Percentiles rank a stretch among this genome's conserved stretches.
Conservation (phyloP, 2,888 invertebrate species). For the Erebia epiphron region DNA sequence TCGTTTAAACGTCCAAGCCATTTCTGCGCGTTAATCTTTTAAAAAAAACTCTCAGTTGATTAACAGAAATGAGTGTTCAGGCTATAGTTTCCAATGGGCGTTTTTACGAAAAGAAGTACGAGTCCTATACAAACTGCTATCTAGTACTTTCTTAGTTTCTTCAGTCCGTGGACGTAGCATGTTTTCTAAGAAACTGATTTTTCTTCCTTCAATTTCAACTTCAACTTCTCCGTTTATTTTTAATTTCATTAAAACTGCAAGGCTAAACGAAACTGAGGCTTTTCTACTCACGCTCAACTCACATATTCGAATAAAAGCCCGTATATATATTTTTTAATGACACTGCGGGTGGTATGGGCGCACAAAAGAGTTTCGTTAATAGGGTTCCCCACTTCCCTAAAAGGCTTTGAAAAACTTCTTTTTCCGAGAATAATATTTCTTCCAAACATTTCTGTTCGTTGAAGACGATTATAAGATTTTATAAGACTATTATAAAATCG, state of each 20-base stretch:
- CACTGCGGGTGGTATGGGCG: slow-evolving; percentile 13
- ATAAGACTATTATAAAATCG: neutral
- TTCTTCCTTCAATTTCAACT: neutral
- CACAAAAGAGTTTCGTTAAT: slow-evolving; percentile 26
- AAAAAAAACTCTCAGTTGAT: no score
- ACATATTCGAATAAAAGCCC: slow-evolving; percentile 21
- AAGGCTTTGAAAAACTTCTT: slow-evolving; percentile 23
- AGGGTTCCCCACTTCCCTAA: slow-evolving; percentile 11
- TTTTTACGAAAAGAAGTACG: no score
- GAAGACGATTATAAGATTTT: slow-evolving; percentile 3
- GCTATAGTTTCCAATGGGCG: no score
- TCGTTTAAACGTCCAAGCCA: no score
- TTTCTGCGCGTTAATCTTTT: no score
- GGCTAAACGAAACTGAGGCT: slow-evolving; percentile 15
- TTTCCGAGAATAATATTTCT: slow-evolving; percentile 12
- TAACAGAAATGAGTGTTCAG: no score
- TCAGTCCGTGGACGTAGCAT: neutral
- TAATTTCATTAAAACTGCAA: slow-evolving; percentile 27
- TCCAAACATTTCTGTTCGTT: slow-evolving; percentile 7
- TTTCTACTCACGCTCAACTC: slow-evolving; percentile 17
- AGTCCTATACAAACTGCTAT: neutral
- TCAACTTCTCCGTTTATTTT: slow-evolving; percentile 8
- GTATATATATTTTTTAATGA: slow-evolving; percentile 25
- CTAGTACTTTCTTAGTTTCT: neutral
- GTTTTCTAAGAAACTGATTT: slow-evolving; percentile 15